phyloP scores from a whole-genome alignment of 2,888 invertebrate genomes.

The Tortricodes alternella region DNA sequence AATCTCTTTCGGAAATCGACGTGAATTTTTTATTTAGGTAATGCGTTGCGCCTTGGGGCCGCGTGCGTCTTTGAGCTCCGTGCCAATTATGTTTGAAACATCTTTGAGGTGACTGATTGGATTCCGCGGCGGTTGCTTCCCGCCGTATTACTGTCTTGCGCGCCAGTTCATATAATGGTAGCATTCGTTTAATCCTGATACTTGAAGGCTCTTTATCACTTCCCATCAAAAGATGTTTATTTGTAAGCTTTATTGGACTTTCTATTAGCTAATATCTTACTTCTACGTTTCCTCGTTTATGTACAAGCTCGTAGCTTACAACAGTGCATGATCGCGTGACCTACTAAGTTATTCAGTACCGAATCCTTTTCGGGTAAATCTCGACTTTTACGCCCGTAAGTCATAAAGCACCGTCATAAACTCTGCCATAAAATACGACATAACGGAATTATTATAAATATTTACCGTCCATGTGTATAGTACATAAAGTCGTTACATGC shows the following conservation, averaged over 20 bases:
- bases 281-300: too few species aligned
- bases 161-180: slow-evolving; percentile 20
- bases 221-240: slow-evolving; percentile 15
- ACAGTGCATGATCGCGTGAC: slow-evolving; percentile 39
- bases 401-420: slow-evolving; percentile 72
- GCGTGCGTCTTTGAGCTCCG: slow-evolving; percentile 52
- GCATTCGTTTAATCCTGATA: slow-evolving; percentile 27
- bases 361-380: slow-evolving; percentile 71
- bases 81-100: slow-evolving; percentile 67
- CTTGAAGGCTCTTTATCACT: slow-evolving; percentile 22
- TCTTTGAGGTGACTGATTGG: slow-evolving; percentile 73
- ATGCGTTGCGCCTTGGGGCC: slow-evolving; percentile 53
- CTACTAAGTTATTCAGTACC: slow-evolving; percentile 71
- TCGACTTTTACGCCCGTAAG: slow-evolving; percentile 74
- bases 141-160: slow-evolving; percentile 35
- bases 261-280: too few species aligned
- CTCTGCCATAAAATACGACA: slow-evolving; percentile 66
- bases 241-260: slow-evolving; percentile 22
- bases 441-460: slow-evolving; percentile 74
- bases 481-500: slow-evolving; percentile 29
- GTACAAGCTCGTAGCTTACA: neutral
- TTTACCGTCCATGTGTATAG: slow-evolving; percentile 49
- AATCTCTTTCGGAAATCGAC: slow-evolving; percentile 67
- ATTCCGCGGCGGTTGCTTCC: slow-evolving; percentile 54
- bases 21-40: slow-evolving; percentile 77